Percentiles rank a stretch among this genome's conserved stretches.
These are phyloP conservation scores for Gambusia holbrooki DNA, from an alignment of 2,113 vertebrate species.

Conservation along the genomic window DNA sequence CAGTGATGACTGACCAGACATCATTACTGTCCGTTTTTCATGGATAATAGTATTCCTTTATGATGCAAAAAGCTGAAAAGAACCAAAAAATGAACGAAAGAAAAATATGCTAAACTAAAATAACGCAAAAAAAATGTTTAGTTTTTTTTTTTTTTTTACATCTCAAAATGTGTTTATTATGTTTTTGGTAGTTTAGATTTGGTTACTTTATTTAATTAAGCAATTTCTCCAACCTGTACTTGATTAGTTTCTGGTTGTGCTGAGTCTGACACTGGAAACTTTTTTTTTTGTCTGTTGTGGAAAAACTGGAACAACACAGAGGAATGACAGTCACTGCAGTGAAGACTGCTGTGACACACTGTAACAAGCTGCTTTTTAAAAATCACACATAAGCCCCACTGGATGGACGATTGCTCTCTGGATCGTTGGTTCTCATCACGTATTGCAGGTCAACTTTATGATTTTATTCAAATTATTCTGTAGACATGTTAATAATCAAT, in stretches of 20 bases:
- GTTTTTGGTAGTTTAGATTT: background rate
- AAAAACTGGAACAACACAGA: slow-evolving; percentile 59
- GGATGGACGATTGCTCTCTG: slow-evolving; percentile 2
- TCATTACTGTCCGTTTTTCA: background rate
- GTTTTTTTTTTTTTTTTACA: background rate
- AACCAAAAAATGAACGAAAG: background rate
- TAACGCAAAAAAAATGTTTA: background rate
- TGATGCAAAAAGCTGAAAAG: background rate
- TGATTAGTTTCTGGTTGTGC: background rate
- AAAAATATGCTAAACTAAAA: background rate
- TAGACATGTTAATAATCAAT: background rate
- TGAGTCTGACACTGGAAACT: background rate
- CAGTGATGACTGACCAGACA: background rate
- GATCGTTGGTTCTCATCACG: slow-evolving; percentile 1
- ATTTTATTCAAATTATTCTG: background rate
- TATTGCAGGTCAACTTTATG: slow-evolving; percentile 45
- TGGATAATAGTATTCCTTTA: background rate
- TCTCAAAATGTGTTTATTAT: background rate
- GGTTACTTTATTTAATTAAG: background rate
- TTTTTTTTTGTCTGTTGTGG: slow-evolving; percentile 22
- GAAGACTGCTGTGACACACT: slow-evolving; percentile 22
- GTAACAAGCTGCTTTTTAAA: slow-evolving; percentile 15
- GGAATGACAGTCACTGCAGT: slow-evolving; percentile 40
- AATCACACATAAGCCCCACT: background rate
- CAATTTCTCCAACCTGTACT: background rate